A percentile compares a stretch with the other conserved stretches of the same genome.
Evolutionary conservation across 1,140 invertebrate genomes (phyloP).

Genomic region (Musca domestica): DNA sequence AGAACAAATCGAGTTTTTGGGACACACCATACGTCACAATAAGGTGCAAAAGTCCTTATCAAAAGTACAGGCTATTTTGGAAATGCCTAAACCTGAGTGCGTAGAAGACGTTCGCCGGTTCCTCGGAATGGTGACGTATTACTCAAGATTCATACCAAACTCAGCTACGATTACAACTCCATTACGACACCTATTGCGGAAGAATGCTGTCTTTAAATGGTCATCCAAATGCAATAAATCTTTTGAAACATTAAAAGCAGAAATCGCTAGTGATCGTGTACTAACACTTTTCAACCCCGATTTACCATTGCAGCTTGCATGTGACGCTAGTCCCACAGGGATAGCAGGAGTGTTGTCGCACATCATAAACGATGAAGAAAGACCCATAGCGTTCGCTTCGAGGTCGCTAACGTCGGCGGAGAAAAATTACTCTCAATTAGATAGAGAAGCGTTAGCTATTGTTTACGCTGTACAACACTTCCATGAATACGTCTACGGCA

Average conservation of each 20-base stretch:
- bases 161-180: constrained; percentile 14
- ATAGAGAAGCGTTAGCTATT: constrained; percentile 53
- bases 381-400: constrained; percentile 52
- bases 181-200: constrained; percentile 23
- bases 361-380: constrained; percentile 33
- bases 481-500: neutral
- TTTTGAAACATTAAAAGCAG: constrained; percentile 29
- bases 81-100: constrained; percentile 13
- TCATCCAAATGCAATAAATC: constrained; percentile 19
- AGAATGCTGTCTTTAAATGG: constrained; percentile 31
- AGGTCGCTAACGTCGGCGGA: constrained; percentile 49
- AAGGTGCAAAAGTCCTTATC: constrained; percentile 25
- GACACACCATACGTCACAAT: constrained; percentile 14
- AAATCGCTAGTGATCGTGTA: constrained; percentile 10
- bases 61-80: constrained; percentile 28
- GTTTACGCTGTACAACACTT: neutral
- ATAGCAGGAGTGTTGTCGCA: constrained; percentile 37
- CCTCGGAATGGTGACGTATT: constrained; percentile 36
- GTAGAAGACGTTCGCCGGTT: constrained; percentile 12
- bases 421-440: constrained; percentile 53
- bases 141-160: constrained; percentile 35
- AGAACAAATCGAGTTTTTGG: constrained; percentile 10
- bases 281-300: constrained; percentile 39
- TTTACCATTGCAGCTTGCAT: constrained; percentile 25
- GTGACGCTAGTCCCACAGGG: constrained; percentile 29